Percentiles rank a stretch among this genome's conserved stretches.
These are phyloP conservation scores for Sphaerodactylus townsendi DNA, from an alignment of 2,113 vertebrate genomes.

Conservation along the genomic window DNA sequence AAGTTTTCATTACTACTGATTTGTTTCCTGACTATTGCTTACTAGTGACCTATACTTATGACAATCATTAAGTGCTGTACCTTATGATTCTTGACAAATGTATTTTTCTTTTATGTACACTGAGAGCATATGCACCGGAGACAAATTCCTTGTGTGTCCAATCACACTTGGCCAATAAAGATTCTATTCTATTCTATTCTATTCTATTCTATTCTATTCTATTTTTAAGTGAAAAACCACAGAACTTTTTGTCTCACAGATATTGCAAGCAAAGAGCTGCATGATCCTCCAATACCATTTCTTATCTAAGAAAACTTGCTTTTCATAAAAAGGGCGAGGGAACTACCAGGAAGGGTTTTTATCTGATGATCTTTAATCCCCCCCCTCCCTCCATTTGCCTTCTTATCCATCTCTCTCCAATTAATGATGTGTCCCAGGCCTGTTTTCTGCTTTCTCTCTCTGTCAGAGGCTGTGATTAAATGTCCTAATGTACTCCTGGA, in stretches of 20 bases:
- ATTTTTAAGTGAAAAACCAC: too few relatives aligned
- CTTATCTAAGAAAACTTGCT: conserved; percentile 16
- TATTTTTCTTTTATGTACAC: too few relatives aligned
- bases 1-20: too few relatives aligned
- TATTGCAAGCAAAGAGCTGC: neutral
- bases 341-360: neutral
- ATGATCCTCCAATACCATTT: neutral
- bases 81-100: too few relatives aligned
- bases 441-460: conserved; percentile 21
- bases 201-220: too few relatives aligned
- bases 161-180: too few relatives aligned
- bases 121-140: too few relatives aligned
- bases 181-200: too few relatives aligned
- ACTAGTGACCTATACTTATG: too few relatives aligned
- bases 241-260: neutral
- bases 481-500: neutral
- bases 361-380: conserved; percentile 16
- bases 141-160: too few relatives aligned
- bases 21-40: too few relatives aligned
- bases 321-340: neutral
- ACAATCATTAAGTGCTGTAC: too few relatives aligned
- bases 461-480: conserved; percentile 28
- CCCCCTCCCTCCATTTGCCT: neutral
- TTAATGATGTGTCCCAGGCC: conserved; percentile 6
- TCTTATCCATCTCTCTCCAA: neutral